A percentile compares a stretch with the other conserved stretches of the same genome.
Conservation (phyloP, 2,113 vertebrate species). For the Lophius piscatorius region DNA sequence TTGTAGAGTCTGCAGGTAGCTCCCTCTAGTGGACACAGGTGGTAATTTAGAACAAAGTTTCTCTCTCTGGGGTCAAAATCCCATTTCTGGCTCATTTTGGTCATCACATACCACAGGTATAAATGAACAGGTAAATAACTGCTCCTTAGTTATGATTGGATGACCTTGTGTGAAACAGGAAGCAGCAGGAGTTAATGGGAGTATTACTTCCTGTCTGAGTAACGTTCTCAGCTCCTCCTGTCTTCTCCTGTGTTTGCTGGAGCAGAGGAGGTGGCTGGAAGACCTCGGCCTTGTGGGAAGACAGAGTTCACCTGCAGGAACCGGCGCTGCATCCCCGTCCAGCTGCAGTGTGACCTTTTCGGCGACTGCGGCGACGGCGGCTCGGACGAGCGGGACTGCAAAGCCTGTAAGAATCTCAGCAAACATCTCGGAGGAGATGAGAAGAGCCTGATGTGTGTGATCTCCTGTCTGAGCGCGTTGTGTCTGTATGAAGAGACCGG, state of each 20-base stretch:
- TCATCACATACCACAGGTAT: too few species aligned
- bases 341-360: conserved; percentile 91
- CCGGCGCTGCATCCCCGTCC: conserved; percentile 87
- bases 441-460: conserved; percentile 64
- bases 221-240: too few species aligned
- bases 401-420: conserved; percentile 80
- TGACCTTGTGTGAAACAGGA: too few species aligned
- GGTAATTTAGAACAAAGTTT: too few species aligned
- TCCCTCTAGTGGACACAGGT: too few species aligned
- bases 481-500: conserved; percentile 37
- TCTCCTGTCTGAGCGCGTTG: conserved; percentile 56
- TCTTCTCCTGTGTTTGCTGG: conserved; percentile 15
- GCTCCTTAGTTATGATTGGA: too few species aligned
- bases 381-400: conserved; percentile 93
- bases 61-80: too few species aligned
- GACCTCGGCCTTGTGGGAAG: conserved; percentile 90
- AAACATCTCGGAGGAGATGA: conserved; percentile 26
- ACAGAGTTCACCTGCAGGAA: conserved; percentile 92
- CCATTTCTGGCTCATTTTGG: too few species aligned
- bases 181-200: too few species aligned
- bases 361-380: conserved; percentile 94
- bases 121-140: too few species aligned
- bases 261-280: conserved; percentile 83
- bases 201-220: too few species aligned
- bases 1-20: too few species aligned